Base-by-base conservation (phyloP, 1,140 invertebrate species). In the Mactra quadrangularis region DNA sequence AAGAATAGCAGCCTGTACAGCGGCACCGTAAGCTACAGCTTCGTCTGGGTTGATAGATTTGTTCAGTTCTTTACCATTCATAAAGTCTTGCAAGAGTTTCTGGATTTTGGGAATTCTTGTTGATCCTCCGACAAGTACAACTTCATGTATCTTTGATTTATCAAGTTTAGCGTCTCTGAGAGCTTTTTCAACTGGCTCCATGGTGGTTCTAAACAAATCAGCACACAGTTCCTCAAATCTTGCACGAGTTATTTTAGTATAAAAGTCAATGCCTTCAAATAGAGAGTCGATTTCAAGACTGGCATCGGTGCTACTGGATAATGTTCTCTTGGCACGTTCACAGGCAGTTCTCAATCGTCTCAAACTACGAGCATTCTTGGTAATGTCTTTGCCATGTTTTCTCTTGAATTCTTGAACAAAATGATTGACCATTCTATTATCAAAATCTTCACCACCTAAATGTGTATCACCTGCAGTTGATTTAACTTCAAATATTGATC, bases 101-200 rank as follows among this genome's bases (percentile, higher is more conserved):
- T 99, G 98, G 66, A 99, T 97, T 93, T 99, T 99, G 41, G 98
- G 98, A 88, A 99, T 99, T 93, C 98, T 96, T 35, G 98, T 99
- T 22, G 98, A 99, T 52, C 98, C 98, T 85, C 98, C 98, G 55
- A 99, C 98, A 22, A 99, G 94, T 41, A 99, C 98, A 85, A 99
- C 98, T 87, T 99, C 98, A 89, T 99, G 95, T 85, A 99, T 97
- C 83, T 95, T 95, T n/a, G 95, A 94, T 93, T 99, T 99, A 93
- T 98, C 97, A 95, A 99, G 95, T 91, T 98, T 98, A 55, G 98
- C 97, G 92, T 99, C 98, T 64, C 96, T 95, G 19, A 99, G 93
- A 13, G 98, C 96, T 92, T 99, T 98, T 91, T 99, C 98, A 0
- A 99, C 98, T 0, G 98, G 98, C 86, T 98, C 97, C 93, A 99